Evolutionary conservation across 2,113 vertebrate species (phyloP).

Genomic region (Ceyx margarethae): DNA sequence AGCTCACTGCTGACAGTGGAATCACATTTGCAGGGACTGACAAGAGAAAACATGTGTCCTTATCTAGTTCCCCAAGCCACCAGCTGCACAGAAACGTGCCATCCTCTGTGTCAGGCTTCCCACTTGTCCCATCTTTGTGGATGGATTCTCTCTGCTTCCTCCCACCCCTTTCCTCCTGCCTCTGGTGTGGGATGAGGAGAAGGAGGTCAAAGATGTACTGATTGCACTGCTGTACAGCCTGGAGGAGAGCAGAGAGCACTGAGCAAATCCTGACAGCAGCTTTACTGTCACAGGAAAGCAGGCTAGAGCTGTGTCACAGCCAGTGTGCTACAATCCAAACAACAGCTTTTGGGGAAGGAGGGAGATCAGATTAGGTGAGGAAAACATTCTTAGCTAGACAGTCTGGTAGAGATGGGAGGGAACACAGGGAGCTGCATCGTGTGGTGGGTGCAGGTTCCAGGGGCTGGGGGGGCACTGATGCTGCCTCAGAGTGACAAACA

Average conservation of each 20-base stretch:
- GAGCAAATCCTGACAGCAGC: not conserved
- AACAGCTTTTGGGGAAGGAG: not conserved
- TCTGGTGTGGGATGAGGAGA: not conserved
- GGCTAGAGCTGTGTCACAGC: not conserved
- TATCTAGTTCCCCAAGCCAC: slow-evolving; percentile 9
- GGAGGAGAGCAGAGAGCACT: not conserved
- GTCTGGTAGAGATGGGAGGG: not conserved
- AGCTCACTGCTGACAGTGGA: slow-evolving; percentile 7
- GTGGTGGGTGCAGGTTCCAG: not conserved
- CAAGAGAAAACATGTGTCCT: slow-evolving; percentile 20
- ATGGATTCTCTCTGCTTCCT: not conserved
- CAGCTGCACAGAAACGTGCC: slow-evolving; percentile 6
- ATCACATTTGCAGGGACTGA: slow-evolving; percentile 23
- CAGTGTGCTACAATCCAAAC: not conserved
- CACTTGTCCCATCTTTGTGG: not conserved
- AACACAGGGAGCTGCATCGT: accelerated
- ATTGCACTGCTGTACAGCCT: not conserved
- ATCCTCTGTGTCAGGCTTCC: not conserved
- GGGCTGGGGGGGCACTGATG: not conserved
- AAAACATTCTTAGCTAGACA: not conserved
- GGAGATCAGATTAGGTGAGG: not conserved
- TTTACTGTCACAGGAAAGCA: not conserved
- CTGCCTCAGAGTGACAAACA: not conserved
- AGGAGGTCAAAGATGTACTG: not conserved
- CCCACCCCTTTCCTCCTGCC: not conserved